Percentiles rank a stretch among this genome's conserved stretches.
Conservation (phyloP, 2,888 invertebrate species). For the Xestia xanthographa region DNA sequence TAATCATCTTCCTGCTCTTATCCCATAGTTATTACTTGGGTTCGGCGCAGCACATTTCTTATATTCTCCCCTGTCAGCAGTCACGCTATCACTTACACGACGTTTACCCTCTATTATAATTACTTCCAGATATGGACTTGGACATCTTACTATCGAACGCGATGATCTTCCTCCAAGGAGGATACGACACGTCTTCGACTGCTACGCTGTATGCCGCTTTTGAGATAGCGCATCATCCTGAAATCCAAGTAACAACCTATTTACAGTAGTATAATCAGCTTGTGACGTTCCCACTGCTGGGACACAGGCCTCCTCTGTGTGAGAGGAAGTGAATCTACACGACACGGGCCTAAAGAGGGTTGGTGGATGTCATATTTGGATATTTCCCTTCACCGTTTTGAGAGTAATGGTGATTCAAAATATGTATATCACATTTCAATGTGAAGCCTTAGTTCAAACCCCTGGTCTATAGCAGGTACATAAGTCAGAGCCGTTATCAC, state of each 20-base stretch:
- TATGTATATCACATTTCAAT: neutral
- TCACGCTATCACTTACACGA: neutral
- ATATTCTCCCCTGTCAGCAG: neutral
- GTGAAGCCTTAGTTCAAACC: too few species aligned
- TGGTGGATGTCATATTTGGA: too few species aligned
- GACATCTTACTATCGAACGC: constrained; percentile 79
- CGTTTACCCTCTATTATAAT: neutral
- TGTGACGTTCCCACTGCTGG: neutral
- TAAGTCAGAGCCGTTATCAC: neutral
- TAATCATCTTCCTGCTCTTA: neutral
- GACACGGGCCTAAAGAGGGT: neutral
- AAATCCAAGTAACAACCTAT: constrained; percentile 72
- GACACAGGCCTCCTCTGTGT: neutral
- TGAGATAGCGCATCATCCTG: constrained; percentile 75
- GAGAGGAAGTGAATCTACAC: neutral
- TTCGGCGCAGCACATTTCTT: neutral
- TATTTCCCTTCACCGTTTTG: neutral
- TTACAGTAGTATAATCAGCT: neutral
- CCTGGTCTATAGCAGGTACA: too few species aligned
- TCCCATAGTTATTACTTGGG: neutral
- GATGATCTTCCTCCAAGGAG: constrained; percentile 78
- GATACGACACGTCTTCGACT: constrained; percentile 77
- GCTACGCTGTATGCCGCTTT: constrained; percentile 66
- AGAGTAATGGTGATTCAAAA: too few species aligned
- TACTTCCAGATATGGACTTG: constrained; percentile 72